Conservation (phyloP, 2,888 invertebrate genomes). For the Bombylius discolor region DNA sequence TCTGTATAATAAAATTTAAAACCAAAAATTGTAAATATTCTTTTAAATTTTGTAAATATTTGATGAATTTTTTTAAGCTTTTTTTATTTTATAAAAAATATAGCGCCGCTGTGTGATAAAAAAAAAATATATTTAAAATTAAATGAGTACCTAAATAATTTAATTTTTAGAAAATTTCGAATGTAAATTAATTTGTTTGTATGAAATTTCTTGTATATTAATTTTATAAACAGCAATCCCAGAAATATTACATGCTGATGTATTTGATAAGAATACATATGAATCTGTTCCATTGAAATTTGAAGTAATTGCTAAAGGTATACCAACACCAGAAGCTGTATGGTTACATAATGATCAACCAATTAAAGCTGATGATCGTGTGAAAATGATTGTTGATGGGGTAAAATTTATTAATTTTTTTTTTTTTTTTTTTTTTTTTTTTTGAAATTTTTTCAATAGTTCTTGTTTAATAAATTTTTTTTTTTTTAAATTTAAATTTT, state of each 20-base stretch:
- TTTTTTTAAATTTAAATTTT: background rate
- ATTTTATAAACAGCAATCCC: constrained; percentile 45
- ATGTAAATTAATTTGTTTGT: too few relatives aligned
- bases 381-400: constrained; percentile 50
- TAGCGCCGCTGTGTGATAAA: too few relatives aligned
- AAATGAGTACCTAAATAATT: too few relatives aligned
- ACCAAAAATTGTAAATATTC: too few relatives aligned
- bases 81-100: too few relatives aligned
- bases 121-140: too few relatives aligned
- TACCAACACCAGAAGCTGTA: constrained; percentile 62
- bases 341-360: constrained; percentile 70
- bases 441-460: background rate
- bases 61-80: too few relatives aligned
- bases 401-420: constrained; percentile 17
- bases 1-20: too few relatives aligned
- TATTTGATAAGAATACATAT: constrained; percentile 60
- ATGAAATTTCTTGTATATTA: too few relatives aligned
- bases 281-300: constrained; percentile 73
- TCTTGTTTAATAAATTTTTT: background rate
- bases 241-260: constrained; percentile 54
- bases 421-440: too few relatives aligned
- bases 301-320: constrained; percentile 61
- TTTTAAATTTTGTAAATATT: too few relatives aligned
- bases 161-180: too few relatives aligned
- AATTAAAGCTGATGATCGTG: constrained; percentile 49